These are phyloP conservation scores for Epicampocera succincta DNA, from an alignment of 2,888 invertebrate species.

Conservation along the genomic window DNA sequence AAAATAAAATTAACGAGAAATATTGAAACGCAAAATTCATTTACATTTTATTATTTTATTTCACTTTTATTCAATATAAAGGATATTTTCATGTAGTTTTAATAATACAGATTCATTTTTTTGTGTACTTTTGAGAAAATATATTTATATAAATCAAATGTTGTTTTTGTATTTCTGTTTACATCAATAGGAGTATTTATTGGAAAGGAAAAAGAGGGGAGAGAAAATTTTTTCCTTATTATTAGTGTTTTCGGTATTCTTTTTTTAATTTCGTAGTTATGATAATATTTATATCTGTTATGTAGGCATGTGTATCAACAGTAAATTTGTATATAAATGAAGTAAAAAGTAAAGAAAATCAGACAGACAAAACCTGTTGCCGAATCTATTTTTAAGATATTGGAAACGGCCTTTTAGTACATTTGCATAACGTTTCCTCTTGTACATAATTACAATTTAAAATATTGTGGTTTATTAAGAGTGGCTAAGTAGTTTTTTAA, in stretches of 20 bases:
- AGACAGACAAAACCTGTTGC: slow-evolving; percentile 10
- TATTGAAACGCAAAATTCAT: background rate
- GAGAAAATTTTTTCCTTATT: background rate
- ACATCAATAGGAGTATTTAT: slow-evolving; percentile 35
- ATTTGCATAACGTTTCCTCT: slow-evolving; percentile 7
- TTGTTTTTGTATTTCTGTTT: slow-evolving; percentile 66
- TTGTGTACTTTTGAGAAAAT: slow-evolving; percentile 64
- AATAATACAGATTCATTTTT: slow-evolving; percentile 73
- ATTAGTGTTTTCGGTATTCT: slow-evolving; percentile 7
- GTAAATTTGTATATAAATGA: slow-evolving; percentile 16
- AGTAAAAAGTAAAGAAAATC: slow-evolving; percentile 38
- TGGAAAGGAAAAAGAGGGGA: background rate
- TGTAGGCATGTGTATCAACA: slow-evolving; percentile 6
- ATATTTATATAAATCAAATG: slow-evolving; percentile 73
- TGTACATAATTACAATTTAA: background rate
- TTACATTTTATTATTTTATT: slow-evolving; percentile 42
- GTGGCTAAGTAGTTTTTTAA: background rate
- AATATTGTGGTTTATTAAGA: background rate
- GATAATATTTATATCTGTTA: slow-evolving; percentile 11
- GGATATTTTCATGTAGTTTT: slow-evolving; percentile 66
- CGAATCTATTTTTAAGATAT: slow-evolving; percentile 27
- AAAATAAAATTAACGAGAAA: background rate
- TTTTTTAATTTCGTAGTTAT: slow-evolving; percentile 10
- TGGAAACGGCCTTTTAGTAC: slow-evolving; percentile 14
- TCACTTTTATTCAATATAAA: slow-evolving; percentile 70